These are phyloP conservation scores for Carcina quercana DNA, from an alignment of 2,888 invertebrate genomes.

Conservation along the genomic window DNA sequence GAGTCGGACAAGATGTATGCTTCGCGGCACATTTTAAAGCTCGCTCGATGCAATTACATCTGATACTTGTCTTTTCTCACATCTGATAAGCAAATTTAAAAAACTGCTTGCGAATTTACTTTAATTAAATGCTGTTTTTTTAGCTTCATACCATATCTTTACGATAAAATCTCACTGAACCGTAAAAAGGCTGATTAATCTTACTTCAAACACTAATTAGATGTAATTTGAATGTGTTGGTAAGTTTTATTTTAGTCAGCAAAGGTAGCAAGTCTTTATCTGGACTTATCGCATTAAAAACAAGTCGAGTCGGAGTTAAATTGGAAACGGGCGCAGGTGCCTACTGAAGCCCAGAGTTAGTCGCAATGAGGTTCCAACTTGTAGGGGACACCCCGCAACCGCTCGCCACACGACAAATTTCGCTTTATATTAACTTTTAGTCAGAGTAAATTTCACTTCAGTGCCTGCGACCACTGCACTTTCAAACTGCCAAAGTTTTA, in stretches of 20 bases:
- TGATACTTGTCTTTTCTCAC: constrained; percentile 50
- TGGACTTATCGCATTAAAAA: constrained; percentile 22
- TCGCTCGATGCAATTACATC: constrained; percentile 55
- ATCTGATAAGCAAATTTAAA: constrained; percentile 60
- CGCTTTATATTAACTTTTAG: constrained; percentile 70
- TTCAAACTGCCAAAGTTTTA: constrained; percentile 66
- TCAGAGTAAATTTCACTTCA: constrained; percentile 61
- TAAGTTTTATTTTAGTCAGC: constrained; percentile 19
- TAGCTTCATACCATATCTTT: constrained; percentile 31
- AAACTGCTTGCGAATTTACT: constrained; percentile 47
- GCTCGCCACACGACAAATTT: constrained; percentile 61
- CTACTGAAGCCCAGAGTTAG: constrained; percentile 33
- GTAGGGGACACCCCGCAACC: constrained; percentile 43
- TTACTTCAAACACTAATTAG: constrained; percentile 40
- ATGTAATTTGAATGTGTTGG: constrained; percentile 29
- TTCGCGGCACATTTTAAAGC: constrained; percentile 51
- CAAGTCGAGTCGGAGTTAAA: constrained; percentile 21
- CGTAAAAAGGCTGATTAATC: constrained; percentile 34
- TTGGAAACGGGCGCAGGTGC: constrained; percentile 39
- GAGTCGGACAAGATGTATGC: constrained; percentile 28
- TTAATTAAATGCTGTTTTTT: constrained; percentile 60
- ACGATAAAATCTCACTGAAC: constrained; percentile 37
- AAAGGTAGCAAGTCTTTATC: constrained; percentile 13
- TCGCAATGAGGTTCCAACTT: constrained; percentile 39
- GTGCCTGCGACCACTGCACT: constrained; percentile 54